phyloP scores from a whole-genome alignment of 2,113 vertebrate genomes.

The Hippocampus abdominalis region DNA sequence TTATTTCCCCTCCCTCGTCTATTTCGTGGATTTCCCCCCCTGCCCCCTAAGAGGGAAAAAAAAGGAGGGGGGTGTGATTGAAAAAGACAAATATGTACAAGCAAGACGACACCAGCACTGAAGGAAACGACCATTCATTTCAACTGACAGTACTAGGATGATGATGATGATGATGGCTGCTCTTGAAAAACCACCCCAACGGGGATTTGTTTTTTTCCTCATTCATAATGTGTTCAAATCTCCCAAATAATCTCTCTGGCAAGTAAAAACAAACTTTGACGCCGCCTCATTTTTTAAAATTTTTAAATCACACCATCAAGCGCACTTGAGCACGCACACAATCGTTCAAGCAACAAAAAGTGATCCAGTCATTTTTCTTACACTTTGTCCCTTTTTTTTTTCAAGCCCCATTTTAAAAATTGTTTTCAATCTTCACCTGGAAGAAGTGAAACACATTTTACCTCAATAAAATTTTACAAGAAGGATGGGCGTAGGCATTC shows the following conservation, averaged over 20 bases:
- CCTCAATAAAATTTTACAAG: not conserved
- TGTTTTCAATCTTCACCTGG: constrained; percentile 47
- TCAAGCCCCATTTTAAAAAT: constrained; percentile 22
- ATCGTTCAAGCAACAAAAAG: constrained; percentile 28
- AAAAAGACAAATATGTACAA: constrained; percentile 89
- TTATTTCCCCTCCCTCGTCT: constrained; percentile 77
- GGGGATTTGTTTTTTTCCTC: constrained; percentile 10
- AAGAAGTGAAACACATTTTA: constrained; percentile 37
- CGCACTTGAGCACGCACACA: constrained; percentile 8
- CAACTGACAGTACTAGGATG: not conserved
- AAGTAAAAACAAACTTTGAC: constrained; percentile 61
- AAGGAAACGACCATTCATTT: constrained; percentile 65
- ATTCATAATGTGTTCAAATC: constrained; percentile 17
- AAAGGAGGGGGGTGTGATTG: constrained; percentile 63
- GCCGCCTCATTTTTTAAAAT: not conserved
- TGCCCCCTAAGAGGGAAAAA: constrained; percentile 66
- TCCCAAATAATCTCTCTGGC: constrained; percentile 75
- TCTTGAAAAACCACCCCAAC: not conserved
- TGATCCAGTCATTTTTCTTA: constrained; percentile 58
- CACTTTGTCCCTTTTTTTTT: constrained; percentile 14
- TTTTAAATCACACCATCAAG: constrained; percentile 13
- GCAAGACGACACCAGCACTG: constrained; percentile 87
- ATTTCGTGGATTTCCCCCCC: constrained; percentile 55
- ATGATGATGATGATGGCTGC: not conserved
- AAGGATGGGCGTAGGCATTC: not conserved